Base-by-base conservation (phyloP, 2,113 vertebrate species). In the Psittacus erithacus region DNA sequence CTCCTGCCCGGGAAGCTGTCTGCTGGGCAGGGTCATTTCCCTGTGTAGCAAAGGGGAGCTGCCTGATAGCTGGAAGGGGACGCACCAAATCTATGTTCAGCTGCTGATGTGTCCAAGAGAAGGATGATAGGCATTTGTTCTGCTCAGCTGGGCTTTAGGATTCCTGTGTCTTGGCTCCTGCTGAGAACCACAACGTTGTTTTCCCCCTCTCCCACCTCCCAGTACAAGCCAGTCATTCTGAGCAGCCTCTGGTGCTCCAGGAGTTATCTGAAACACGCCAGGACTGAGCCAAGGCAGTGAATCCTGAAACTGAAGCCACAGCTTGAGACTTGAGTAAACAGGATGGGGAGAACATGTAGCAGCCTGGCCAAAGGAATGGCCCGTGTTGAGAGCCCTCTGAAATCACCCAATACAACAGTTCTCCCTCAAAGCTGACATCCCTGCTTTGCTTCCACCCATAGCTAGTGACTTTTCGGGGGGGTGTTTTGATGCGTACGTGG, bases 321-420 rank as follows among this genome's bases (percentile, higher is more conserved):
- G 77, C 35, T 59, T 9, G 57, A 92, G 90, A 47, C 76, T 88
- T 73, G 53, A 46, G 86, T 93, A 82, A 96, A 85, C 93, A 87
- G 82, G 82, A 65, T 94, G 87, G 59, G 63, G 63, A 74, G 70
- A 90, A 24, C 31, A 11, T 22, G 70, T 59, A 49, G 50, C 55
- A 50, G 64, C 28, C 27, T 7, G 4, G 77, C 63, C 91, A 88
- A 41, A 70, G 64, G 63, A 67, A 76, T 35, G 41, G 35, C 55
- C 70, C 47, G 62, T 0, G 0, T 4, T 75, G 74, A 62, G 63
- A 57, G 63, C 0, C 1, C n/a, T 82, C 33, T 41, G 5, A 49
- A 84, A 79, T 69, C 60, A 20, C 57, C 27, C 52, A 17, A 0
- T 35, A 8, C 49, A 70, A 33, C 67, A 35, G 13, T 24, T 60